A percentile compares a stretch with the other conserved stretches of the same genome.
These are phyloP conservation scores for Drosophila equinoxialis DNA, from an alignment of 1,140 invertebrate species.

Conservation along the genomic window DNA sequence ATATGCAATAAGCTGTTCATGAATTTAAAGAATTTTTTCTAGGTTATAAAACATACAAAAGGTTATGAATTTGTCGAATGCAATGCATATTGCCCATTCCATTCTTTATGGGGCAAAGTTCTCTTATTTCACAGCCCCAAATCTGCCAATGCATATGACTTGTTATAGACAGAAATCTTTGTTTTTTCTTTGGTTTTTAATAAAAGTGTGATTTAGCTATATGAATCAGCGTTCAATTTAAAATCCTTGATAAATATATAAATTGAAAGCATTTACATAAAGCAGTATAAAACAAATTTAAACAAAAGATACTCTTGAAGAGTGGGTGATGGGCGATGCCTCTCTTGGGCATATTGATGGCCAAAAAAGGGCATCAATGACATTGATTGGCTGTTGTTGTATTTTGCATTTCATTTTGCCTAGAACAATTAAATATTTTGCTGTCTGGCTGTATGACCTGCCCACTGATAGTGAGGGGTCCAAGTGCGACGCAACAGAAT, in stretches of 20 bases:
- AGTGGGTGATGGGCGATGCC: too few species aligned
- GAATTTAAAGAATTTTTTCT: too few species aligned
- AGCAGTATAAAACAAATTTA: neutral
- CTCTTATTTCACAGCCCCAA: too few species aligned
- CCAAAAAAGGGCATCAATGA: constrained; percentile 41
- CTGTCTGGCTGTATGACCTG: constrained; percentile 21
- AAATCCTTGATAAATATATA: constrained; percentile 34
- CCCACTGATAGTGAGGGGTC: neutral
- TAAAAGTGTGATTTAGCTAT: too few species aligned
- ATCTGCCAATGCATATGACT: too few species aligned
- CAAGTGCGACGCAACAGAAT: constrained; percentile 45
- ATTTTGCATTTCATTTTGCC: constrained; percentile 42
- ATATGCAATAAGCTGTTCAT: too few species aligned
- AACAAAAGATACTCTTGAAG: neutral
- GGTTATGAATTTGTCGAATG: too few species aligned
- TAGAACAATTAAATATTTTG: constrained; percentile 65
- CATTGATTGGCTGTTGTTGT: constrained; percentile 68
- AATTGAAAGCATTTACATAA: constrained; percentile 46
- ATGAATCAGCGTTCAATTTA: constrained; percentile 23
- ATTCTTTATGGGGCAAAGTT: too few species aligned
- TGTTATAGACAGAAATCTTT: too few species aligned
- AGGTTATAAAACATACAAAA: too few species aligned
- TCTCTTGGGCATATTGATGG: constrained; percentile 10
- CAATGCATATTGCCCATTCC: too few species aligned
- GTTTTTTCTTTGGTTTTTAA: too few species aligned